Percentiles rank a stretch among this genome's conserved stretches.
Evolutionary conservation across 1,140 invertebrate species (phyloP).

Genomic region (Drosophila simulans): DNA sequence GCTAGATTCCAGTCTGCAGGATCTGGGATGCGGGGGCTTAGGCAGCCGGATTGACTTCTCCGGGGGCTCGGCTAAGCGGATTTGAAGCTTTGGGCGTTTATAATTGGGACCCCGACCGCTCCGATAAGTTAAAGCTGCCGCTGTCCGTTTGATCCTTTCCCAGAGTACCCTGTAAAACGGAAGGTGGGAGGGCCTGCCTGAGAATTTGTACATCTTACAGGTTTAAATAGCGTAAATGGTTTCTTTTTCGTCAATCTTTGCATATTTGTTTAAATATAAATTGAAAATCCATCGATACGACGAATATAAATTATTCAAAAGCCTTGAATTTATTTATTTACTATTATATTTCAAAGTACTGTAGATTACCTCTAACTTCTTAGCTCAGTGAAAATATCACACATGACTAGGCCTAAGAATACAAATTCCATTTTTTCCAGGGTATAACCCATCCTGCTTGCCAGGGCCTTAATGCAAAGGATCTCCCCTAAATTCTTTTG

Average conservation of each 20-base stretch:
- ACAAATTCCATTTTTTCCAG: not conserved
- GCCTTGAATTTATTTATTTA: too few species aligned
- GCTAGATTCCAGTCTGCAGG: not conserved
- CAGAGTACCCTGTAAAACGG: conserved; percentile 17
- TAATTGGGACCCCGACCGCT: conserved; percentile 71
- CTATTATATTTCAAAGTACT: too few species aligned
- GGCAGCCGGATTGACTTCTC: not conserved
- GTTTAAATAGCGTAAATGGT: too few species aligned
- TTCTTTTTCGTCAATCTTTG: too few species aligned
- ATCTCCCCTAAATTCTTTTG: conserved; percentile 9
- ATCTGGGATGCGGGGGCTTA: not conserved
- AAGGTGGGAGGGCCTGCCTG: rapidly evolving
- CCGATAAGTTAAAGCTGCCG: conserved; percentile 69
- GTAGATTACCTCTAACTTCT: too few species aligned
- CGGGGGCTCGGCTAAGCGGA: conserved; percentile 64
- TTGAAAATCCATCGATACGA: not conserved
- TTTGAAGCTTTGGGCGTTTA: conserved; percentile 78
- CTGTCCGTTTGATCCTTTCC: conserved; percentile 60
- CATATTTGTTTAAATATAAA: too few species aligned
- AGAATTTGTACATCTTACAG: too few species aligned
- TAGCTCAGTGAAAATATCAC: too few species aligned
- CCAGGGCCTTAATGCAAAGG: not conserved
- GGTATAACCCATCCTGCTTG: not conserved
- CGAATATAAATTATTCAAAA: too few species aligned
- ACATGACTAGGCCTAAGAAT: too few species aligned